Evolutionary conservation across 1,140 invertebrate genomes (phyloP), one percentile per base, ranked within the genome.

Genomic region (Oscheius sp.): DNA sequence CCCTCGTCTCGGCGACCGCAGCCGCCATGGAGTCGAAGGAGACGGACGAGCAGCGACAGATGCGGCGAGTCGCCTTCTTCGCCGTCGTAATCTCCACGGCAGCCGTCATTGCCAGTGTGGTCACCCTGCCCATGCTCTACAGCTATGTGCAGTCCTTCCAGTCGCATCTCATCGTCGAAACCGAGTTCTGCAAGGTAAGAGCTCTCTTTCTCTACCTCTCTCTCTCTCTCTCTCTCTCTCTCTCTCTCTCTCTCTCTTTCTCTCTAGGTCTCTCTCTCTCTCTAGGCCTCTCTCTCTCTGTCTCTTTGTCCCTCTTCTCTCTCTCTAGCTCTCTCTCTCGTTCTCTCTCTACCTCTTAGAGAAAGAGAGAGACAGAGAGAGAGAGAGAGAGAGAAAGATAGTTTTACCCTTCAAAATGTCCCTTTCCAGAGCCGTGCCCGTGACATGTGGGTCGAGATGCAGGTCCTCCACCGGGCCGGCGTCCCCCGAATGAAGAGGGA

Each of bases 381-480:
- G 20, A 34, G 20, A 7, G 35, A 63, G 1, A 31, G 35, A 63
- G 29, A 0, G n/a, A 34, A 20, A 34, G 29, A 32, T n/a, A 63
- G 1, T 20, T 10, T 63, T 13, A 29, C 35, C 31, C 20, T 1
- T 31, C 42, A 45, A 45, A 45, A 18, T 45, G 0, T 45, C 1
- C 61, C 7, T 7, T 1, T 63, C 31, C 23, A 63, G 64, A 73
- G 79, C 31, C 81, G 81, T 26, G 75, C 82, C 18, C 82, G 81
- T 58, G 81, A 82, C 77, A 82, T 82, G 81, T 82, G 82, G 82
- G 75, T 77, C 13, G 82, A 82, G 64, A 84, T 83, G 82, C 75
- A 78, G 31, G 58, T 82, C n/a, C 55, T 84, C 18, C 68, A 71
- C 59, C 58, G 45, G 4, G 35, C 59, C 2, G 59, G 59, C 42